Evolutionary conservation across 2,113 vertebrate genomes (phyloP), one percentile per base, ranked within the genome.

Genomic region (Muntiacus muntjak): DNA sequence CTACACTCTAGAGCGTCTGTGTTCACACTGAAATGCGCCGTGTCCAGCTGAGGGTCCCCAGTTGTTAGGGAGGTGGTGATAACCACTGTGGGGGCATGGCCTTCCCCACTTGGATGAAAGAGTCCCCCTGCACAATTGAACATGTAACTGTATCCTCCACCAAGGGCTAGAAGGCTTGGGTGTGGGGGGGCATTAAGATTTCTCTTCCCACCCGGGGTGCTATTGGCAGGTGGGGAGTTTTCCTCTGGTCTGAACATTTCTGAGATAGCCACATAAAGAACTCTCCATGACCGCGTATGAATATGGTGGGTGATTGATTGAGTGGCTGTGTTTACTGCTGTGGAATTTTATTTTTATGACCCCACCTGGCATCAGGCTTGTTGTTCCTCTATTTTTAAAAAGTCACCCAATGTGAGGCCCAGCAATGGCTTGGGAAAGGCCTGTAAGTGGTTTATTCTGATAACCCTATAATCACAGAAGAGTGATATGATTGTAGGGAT

Each of bases 341-440:
- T 60, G 90, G 91, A 74, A 97, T 97, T 96, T 97, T 96, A 83
- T 96, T 96, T 97, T 98, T 94, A 97, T 97, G 94, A 86, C 67
- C 94, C 90, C 26, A 50, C 89, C 95, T 82, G 93, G 89, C 50
- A 92, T 87, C 88, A 87, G 95, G 76, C 78, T 82, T 97, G 78
- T 96, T 50, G 79, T 95, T 87, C 89, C 97, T 96, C 79, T 98
- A 83, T 91, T 98, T 98, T 97, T 98, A 94, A 98, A 98, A 98
- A 87, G 94, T 97, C 97, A 96, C 95, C 88, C 90, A 96, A 86
- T 95, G 89, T 97, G 97, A 98, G 94, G 81, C 97, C 95, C 95
- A 94, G 97, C 91, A 91, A 16, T 86, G 57, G 91, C 96, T 89
- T 54, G 76, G 97, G 97, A 98, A 98, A 98, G 97, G 94, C 86